These are phyloP conservation scores for Drusus annulatus DNA, from an alignment of 1,140 invertebrate species.

Conservation along the genomic window DNA sequence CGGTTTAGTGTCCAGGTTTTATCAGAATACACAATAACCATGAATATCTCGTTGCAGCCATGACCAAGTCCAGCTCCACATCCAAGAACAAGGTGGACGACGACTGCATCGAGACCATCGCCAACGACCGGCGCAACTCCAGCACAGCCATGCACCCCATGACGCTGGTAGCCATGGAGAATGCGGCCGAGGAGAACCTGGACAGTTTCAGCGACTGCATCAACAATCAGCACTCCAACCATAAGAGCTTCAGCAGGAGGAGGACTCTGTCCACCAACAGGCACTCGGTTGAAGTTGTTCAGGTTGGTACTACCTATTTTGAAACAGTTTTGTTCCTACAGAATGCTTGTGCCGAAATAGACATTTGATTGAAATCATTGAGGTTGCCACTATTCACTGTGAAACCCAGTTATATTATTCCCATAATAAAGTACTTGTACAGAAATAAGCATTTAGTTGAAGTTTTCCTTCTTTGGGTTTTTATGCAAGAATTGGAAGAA, in stretches of 20 bases:
- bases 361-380: no score
- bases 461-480: no score
- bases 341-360: no score
- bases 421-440: no score
- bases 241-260: conserved; percentile 60
- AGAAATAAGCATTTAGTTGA: no score
- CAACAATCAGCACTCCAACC: conserved; percentile 66
- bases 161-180: conserved; percentile 66
- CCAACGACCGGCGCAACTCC: conserved; percentile 19
- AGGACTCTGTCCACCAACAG: conserved; percentile 63
- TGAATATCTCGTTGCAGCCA: conserved; percentile 59
- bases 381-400: no score
- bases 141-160: conserved; percentile 59
- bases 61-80: conserved; percentile 67
- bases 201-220: conserved; percentile 68
- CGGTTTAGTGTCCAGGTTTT: no score
- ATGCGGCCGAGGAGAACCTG: conserved; percentile 27
- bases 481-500: no score
- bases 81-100: conserved; percentile 62
- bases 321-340: not conserved
- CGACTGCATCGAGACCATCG: conserved; percentile 41
- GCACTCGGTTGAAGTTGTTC: conserved; percentile 52
- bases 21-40: no score
- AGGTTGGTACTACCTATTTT: conserved; percentile 20
- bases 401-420: no score